A percentile compares a stretch with the other conserved stretches of the same genome.
Evolutionary conservation across 2,113 vertebrate genomes (phyloP).

Genomic region (Macaca fascicularis): T2T-MFA8v1.1 NC_088388.1:108233001-108233500

Average conservation of each 20-base stretch:
- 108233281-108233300: conserved; percentile 16
- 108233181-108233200: conserved; percentile 60
- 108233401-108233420: background rate
- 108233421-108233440: background rate
- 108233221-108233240: conserved; percentile 8
- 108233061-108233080: conserved; percentile 63
- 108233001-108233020: background rate
- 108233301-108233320: conserved; percentile 2
- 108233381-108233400: background rate
- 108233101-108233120: background rate
- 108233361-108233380: background rate
- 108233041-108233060: conserved; percentile 66
- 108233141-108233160: conserved; percentile 56
- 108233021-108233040: conserved; percentile 77
- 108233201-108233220: conserved; percentile 29
- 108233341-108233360: background rate
- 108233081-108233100: conserved; percentile 56
- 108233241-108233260: conserved; percentile 25
- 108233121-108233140: conserved; percentile 67
- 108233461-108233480: background rate
- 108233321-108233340: conserved; percentile 17
- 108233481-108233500: background rate
- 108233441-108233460: background rate
- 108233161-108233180: conserved; percentile 35
- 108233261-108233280: background rate